phyloP scores from a whole-genome alignment of 1,140 invertebrate species.

The Formica exsecta region DNA sequence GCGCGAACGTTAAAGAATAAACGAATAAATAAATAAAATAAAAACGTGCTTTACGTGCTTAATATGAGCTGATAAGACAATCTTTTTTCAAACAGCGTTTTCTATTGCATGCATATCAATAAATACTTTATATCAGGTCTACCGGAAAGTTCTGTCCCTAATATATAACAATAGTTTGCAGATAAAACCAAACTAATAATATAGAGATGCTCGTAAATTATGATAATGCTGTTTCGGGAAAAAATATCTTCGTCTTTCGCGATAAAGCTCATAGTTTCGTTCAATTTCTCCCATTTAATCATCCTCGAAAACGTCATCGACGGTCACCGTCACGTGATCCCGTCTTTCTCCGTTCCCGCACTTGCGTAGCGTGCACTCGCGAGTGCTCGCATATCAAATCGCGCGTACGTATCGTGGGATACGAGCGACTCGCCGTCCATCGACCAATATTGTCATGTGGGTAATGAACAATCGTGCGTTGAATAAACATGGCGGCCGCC shows the following conservation, averaged over 20 bases:
- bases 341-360: background rate
- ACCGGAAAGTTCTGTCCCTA: too few relatives aligned
- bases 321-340: background rate
- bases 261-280: background rate
- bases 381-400: constrained; percentile 84
- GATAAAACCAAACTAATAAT: too few relatives aligned
- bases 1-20: background rate
- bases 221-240: background rate
- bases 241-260: background rate
- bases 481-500: constrained; percentile 84
- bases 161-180: background rate
- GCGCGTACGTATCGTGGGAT: constrained; percentile 83
- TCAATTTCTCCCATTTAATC: background rate
- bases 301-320: background rate
- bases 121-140: background rate
- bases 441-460: constrained; percentile 86
- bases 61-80: background rate
- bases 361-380: background rate
- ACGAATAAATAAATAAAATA: background rate
- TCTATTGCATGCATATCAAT: too few relatives aligned
- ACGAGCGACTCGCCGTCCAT: constrained; percentile 84
- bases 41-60: too few relatives aligned
- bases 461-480: constrained; percentile 84
- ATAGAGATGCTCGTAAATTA: too few relatives aligned
- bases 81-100: background rate